These are phyloP conservation scores for Agrypnus murinus DNA, from an alignment of 2,888 invertebrate genomes.

Conservation along the genomic window DNA sequence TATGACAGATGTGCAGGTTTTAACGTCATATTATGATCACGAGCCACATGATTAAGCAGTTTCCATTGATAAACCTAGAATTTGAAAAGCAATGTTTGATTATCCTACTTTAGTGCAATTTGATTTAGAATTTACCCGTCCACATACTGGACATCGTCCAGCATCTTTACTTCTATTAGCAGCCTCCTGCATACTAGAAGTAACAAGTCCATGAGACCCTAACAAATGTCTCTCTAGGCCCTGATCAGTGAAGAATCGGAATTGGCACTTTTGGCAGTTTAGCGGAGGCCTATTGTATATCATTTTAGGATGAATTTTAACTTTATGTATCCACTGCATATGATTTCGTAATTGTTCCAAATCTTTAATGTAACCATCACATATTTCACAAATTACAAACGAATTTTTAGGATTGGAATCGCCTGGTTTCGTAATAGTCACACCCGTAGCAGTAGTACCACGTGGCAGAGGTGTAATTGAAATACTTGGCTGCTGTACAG, in stretches of 20 bases:
- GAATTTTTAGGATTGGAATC: constrained; percentile 82
- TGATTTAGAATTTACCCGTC: constrained; percentile 92
- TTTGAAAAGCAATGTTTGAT: too few species aligned
- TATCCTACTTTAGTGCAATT: too few species aligned
- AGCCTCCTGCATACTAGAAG: constrained; percentile 96
- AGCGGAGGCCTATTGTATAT: constrained; percentile 95
- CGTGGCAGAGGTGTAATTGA: constrained; percentile 92
- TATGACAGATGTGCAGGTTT: constrained; percentile 95
- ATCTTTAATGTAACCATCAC: constrained; percentile 97
- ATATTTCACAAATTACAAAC: constrained; percentile 97
- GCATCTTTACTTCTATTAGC: constrained; percentile 96
- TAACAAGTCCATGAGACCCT: constrained; percentile 95
- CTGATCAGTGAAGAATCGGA: constrained; percentile 97
- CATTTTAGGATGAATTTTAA: constrained; percentile 97
- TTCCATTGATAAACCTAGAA: constrained; percentile 94
- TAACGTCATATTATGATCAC: constrained; percentile 92
- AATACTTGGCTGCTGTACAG: constrained; percentile 87
- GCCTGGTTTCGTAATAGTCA: constrained; percentile 70
- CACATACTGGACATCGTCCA: constrained; percentile 95
- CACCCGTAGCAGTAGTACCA: constrained; percentile 71
- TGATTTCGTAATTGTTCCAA: constrained; percentile 94
- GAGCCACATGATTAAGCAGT: constrained; percentile 91
- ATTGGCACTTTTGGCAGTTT: constrained; percentile 97
- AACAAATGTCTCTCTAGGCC: constrained; percentile 96
- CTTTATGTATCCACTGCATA: constrained; percentile 99